These are phyloP conservation scores for Nipponia nippon DNA, from an alignment of 2,113 vertebrate species.

Conservation along the genomic window DNA sequence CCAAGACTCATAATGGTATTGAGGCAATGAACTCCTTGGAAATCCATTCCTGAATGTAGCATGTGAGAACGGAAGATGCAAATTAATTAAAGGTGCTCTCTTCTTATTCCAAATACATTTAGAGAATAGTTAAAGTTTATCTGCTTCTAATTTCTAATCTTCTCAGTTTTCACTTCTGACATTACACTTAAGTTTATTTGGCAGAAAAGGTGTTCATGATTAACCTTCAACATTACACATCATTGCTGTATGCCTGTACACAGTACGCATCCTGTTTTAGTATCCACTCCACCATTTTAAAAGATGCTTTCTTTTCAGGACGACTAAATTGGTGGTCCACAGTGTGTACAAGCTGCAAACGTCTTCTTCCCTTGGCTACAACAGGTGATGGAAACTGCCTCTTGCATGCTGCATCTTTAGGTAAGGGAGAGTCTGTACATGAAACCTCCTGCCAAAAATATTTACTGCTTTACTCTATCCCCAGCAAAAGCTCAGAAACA, in stretches of 20 bases:
- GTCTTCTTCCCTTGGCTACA: conserved; percentile 94
- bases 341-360: conserved; percentile 92
- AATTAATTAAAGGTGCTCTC: background rate
- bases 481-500: background rate
- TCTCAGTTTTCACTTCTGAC: background rate
- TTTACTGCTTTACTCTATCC: background rate
- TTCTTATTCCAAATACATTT: background rate
- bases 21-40: background rate
- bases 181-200: background rate
- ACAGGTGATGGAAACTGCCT: conserved; percentile 98
- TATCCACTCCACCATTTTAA: background rate
- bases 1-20: background rate
- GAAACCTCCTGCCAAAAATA: background rate
- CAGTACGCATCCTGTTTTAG: rapidly evolving
- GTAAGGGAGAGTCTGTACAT: conserved; percentile 68
- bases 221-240: background rate
- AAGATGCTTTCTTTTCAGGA: conserved; percentile 72
- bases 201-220: background rate
- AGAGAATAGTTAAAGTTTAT: background rate
- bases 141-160: background rate
- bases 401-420: conserved; percentile 94
- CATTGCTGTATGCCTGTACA: background rate
- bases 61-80: background rate
- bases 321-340: conserved; percentile 99
- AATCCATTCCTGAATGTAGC: background rate